Conservation (phyloP, 2,888 invertebrate genomes). For the Orthosia gothica region DNA sequence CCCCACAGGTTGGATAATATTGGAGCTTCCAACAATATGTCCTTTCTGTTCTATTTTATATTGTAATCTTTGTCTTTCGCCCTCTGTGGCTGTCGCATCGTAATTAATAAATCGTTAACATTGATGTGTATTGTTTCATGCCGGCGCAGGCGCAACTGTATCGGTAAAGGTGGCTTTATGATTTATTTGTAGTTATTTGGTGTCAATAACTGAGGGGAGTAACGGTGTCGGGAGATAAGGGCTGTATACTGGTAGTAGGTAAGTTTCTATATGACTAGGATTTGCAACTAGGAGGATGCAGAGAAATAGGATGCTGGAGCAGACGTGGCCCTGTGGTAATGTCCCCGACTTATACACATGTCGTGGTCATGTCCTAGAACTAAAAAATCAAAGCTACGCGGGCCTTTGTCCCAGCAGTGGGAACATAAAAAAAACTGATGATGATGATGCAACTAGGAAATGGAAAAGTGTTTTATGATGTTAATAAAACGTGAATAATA, state of each 20-base stretch:
- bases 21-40: neutral
- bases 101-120: slow-evolving; percentile 90
- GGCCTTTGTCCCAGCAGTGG: too few species aligned
- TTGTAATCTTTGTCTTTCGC: slow-evolving; percentile 69
- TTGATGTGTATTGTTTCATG: slow-evolving; percentile 84
- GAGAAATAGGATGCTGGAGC: too few species aligned
- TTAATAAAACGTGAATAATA: too few species aligned
- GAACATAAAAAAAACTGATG: too few species aligned
- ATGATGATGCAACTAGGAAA: neutral
- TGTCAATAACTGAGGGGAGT: slow-evolving; percentile 13
- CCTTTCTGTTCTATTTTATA: slow-evolving; percentile 50
- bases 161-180: slow-evolving; percentile 66
- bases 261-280: neutral
- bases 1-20: too few species aligned
- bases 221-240: neutral
- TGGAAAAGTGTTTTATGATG: neutral
- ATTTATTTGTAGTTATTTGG: slow-evolving; percentile 63
- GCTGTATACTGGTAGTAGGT: neutral
- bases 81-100: slow-evolving; percentile 74
- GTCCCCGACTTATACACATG: too few species aligned
- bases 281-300: too few species aligned
- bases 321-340: too few species aligned
- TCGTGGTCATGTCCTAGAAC: too few species aligned
- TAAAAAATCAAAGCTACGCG: too few species aligned
- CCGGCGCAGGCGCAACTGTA: slow-evolving; percentile 70